Evolutionary conservation across 2,113 vertebrate species (phyloP), one percentile per base, ranked within the genome.

Genomic region (Chloropsis cyanopogon): DNA sequence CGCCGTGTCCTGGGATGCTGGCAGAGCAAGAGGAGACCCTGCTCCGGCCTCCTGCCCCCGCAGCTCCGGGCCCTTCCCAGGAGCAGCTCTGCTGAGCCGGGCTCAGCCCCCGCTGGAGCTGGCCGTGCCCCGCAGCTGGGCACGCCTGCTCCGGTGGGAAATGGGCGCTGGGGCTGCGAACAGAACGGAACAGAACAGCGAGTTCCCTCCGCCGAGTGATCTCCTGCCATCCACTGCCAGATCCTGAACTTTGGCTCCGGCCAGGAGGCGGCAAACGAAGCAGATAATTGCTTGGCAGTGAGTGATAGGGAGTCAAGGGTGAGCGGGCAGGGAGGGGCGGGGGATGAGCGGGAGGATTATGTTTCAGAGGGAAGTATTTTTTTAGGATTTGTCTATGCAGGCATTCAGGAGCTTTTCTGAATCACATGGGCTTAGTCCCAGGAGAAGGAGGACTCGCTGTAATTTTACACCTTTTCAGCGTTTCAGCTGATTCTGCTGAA

Each of bases 201-300:
- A 93, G 94, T 84, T 92, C 95, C 77, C 68, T 66, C 52, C 2
- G 37, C 80, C 6, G 21, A 81, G 85, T 54, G 72, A 94, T 83
- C 95, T 66, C 68, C 86, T 66, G 94, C 92, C 91, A 56, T 70
- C 78, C 0, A 5, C 85, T 71, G 83, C 84, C 95, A 56, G 64
- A 46, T 77, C 87, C 89, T 86, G 93, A 95, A 82, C 94, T 85
- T 92, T 88, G 95, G 84, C 91, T 94, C 59, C 1, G 11, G 66
- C 54, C 95, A 70, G 85, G 64, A 93, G 91, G 65, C 88, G 59
- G 70, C 37, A 68, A 72, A 80, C 24, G 69, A 56, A 93, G 91
- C 78, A 91, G 91, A 80, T 95, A 97, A 95, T 95, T 95, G 94
- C 94, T 63, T 96, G 89, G 93, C 93, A 95, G 91, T 79, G 93